These are phyloP conservation scores for Luperina testacea DNA, from an alignment of 2,888 invertebrate genomes.

Conservation along the genomic window DNA sequence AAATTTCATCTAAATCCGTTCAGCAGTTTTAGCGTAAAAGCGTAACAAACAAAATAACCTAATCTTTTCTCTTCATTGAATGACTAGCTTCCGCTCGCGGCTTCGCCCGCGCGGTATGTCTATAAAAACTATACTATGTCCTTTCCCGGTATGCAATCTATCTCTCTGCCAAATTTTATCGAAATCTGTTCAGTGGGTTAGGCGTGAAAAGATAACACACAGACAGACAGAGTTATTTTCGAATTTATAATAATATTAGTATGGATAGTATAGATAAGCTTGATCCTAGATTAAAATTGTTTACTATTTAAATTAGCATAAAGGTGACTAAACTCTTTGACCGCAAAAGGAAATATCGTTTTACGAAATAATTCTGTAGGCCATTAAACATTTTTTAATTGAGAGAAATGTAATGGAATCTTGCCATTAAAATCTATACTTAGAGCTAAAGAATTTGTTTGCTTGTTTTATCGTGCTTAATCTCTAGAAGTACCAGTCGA, in stretches of 20 bases:
- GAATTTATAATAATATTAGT: not conserved
- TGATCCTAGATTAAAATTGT: slow-evolving; percentile 23
- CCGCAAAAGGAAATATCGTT: slow-evolving; percentile 25
- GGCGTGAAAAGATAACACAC: no score
- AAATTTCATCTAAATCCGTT: no score
- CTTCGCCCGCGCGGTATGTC: no score
- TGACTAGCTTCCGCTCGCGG: no score
- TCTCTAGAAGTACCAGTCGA: no score
- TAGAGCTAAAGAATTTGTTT: not conserved
- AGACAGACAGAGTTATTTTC: no score
- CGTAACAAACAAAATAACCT: not conserved
- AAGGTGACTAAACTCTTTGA: slow-evolving; percentile 51
- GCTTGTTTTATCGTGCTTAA: not conserved
- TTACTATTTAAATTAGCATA: slow-evolving; percentile 29
- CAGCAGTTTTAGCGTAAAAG: not conserved
- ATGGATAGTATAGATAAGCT: not conserved
- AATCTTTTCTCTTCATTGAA: not conserved
- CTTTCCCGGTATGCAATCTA: no score
- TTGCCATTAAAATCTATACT: slow-evolving; percentile 9
- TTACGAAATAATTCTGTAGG: slow-evolving; percentile 21
- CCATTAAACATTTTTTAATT: slow-evolving; percentile 26
- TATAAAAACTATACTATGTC: no score
- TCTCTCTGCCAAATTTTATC: no score
- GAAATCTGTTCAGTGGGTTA: no score
- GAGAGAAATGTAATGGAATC: slow-evolving; percentile 14